These are phyloP conservation scores for Abrostola triplasia DNA, from an alignment of 2,888 invertebrate species.

Conservation along the genomic window DNA sequence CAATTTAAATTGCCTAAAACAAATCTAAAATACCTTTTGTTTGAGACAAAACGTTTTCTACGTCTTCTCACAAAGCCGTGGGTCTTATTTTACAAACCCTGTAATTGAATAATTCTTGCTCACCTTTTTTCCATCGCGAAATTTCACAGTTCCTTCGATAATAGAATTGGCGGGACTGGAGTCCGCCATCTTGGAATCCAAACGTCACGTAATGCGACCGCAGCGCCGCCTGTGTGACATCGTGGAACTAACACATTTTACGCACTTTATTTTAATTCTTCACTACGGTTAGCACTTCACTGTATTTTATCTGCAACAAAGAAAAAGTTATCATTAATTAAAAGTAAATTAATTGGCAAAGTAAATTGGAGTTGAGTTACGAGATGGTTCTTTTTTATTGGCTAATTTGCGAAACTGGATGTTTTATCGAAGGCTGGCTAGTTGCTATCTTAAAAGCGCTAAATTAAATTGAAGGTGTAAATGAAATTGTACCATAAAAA, in stretches of 20 bases:
- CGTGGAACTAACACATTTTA: conserved; percentile 76
- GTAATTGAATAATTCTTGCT: conserved; percentile 35
- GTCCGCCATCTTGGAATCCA: conserved; percentile 79
- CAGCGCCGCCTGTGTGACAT: conserved; percentile 78
- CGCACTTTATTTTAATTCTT: conserved; percentile 50
- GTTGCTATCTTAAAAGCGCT: conserved; percentile 2
- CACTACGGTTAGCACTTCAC: conserved; percentile 52
- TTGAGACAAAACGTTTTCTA: neutral
- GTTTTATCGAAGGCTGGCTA: conserved; percentile 13
- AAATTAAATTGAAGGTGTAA: neutral
- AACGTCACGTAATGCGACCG: conserved; percentile 80
- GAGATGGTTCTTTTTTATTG: neutral
- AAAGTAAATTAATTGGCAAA: conserved; percentile 16
- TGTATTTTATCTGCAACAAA: conserved; percentile 53
- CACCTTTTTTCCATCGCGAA: conserved; percentile 97
- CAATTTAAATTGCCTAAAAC: neutral
- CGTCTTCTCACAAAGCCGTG: conserved; percentile 11
- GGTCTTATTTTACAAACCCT: conserved; percentile 8
- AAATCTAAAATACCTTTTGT: neutral
- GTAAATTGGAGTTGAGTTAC: conserved; percentile 1
- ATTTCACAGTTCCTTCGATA: conserved; percentile 96
- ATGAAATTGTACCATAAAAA: too few species aligned
- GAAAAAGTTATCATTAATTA: conserved; percentile 36
- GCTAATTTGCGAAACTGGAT: conserved; percentile 11
- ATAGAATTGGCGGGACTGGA: conserved; percentile 90